Evolutionary conservation across 2,113 vertebrate genomes (phyloP), one percentile per base, ranked within the genome.

Genomic region (Carassius carassius): DNA sequence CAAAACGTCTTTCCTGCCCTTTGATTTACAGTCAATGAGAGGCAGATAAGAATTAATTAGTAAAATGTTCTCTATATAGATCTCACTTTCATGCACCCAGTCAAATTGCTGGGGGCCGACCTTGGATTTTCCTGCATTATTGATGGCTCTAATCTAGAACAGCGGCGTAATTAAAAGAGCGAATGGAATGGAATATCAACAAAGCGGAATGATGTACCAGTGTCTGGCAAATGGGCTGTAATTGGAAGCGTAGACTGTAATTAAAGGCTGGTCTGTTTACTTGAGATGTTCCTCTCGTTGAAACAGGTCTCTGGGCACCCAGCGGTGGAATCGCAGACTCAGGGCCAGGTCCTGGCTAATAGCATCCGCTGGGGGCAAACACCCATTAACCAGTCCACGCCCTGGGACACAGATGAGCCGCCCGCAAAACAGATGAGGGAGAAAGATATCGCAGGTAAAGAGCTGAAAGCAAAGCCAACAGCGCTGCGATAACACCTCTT

Each of bases 361-460:
- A 97, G 96, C 1, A 95, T 98, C 88, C 95, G 97, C 90, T 99
- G 98, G 98, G 98, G 98, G 90, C 98, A 99, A 94, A 99, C 97
- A 7, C 98, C 98, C 90, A 96, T 99, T 94, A 99, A 99, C 94
- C 98, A 99, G 94, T 96, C 96, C 89, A 99, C 98, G 0, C 98
- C 98, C 56, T 99, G 98, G 98, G 98, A 99, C 92, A 99, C 97
- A 4, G 98, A 99, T 81, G 98, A 99, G 90, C 98, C 98, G 0
- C 98, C 98, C 51, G 92, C 96, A 87, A 99, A 99, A 92, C 98
- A 98, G 92, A 97, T 98, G 93, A 94, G 98, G 89, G 44, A 47
- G 44, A 95, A 93, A 60, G 97, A 99, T 92, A 96, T 96, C 90
- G 94, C 95, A 88, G 97, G 98, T 99, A 94, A 85, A 77, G 35